Conservation (phyloP, 2,797 vertebrate genomes). For the Delichon dasypus region DNA sequence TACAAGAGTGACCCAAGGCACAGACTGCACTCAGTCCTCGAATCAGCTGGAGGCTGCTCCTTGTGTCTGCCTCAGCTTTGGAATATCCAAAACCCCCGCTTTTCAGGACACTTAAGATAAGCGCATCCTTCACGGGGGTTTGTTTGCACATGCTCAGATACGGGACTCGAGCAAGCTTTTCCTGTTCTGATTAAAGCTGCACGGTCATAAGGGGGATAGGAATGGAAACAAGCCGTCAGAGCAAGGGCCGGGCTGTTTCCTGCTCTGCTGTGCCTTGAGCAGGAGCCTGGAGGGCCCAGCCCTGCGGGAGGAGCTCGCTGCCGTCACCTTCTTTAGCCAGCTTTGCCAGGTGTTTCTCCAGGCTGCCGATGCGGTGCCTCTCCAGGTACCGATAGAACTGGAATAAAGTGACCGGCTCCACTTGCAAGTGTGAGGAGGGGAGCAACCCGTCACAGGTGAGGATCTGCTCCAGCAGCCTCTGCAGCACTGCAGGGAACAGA, state of each 20-base stretch:
- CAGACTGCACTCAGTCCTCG: background rate
- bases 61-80: background rate
- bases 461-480: conserved; percentile 85
- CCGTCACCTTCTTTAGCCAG: conserved; percentile 90
- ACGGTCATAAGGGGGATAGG: background rate
- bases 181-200: background rate
- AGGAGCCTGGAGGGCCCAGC: background rate
- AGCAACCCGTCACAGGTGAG: conserved; percentile 75
- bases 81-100: background rate
- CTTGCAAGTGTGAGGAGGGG: background rate
- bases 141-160: background rate
- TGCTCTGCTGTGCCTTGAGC: background rate
- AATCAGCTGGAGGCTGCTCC: background rate
- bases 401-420: conserved; percentile 83
- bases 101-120: background rate
- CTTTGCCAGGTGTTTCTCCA: conserved; percentile 86
- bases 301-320: background rate
- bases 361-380: conserved; percentile 78
- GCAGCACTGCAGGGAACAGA: conserved; percentile 71
- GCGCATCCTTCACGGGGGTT: background rate
- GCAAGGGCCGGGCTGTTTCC: background rate
- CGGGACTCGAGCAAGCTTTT: background rate
- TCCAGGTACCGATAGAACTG: conserved; percentile 88
- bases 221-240: background rate
- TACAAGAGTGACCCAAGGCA: background rate